Evolutionary conservation across 1,140 invertebrate genomes (phyloP).

Genomic region (Ceratosolen solmsi): DNA sequence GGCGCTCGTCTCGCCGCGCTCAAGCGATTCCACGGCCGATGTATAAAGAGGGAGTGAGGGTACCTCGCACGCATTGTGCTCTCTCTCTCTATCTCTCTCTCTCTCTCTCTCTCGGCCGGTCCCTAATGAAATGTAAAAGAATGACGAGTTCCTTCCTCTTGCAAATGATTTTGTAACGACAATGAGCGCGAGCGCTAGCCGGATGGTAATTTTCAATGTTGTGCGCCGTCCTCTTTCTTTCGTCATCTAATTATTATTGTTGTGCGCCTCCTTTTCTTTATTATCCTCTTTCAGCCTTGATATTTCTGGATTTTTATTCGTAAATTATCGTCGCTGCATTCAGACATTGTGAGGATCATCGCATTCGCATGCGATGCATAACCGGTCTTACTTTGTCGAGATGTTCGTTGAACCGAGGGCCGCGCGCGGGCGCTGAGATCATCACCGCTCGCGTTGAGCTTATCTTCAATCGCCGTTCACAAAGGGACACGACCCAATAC

Average conservation of each 20-base stretch:
- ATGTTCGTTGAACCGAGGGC: conserved; percentile 47
- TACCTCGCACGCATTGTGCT: too few relatives aligned
- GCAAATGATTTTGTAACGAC: neutral
- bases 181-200: neutral
- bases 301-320: conserved; percentile 26
- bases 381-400: conserved; percentile 46
- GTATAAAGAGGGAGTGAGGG: too few relatives aligned
- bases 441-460: conserved; percentile 61
- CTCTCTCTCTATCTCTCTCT: neutral
- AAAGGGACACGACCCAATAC: conserved; percentile 56
- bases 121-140: conserved; percentile 32
- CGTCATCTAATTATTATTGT: conserved; percentile 19
- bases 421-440: conserved; percentile 42
- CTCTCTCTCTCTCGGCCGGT: neutral
- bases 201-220: conserved; percentile 15
- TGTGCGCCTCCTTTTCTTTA: neutral
- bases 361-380: conserved; percentile 31
- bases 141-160: neutral
- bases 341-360: conserved; percentile 22
- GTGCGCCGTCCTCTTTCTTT: too few relatives aligned
- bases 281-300: neutral
- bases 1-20: neutral
- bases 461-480: conserved; percentile 55
- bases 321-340: conserved; percentile 34
- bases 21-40: too few relatives aligned